Percentiles rank a stretch among this genome's conserved stretches.
Evolutionary conservation across 2,797 vertebrate genomes (phyloP).

Genomic region (Parauchenoglanis ngamensis): DNA sequence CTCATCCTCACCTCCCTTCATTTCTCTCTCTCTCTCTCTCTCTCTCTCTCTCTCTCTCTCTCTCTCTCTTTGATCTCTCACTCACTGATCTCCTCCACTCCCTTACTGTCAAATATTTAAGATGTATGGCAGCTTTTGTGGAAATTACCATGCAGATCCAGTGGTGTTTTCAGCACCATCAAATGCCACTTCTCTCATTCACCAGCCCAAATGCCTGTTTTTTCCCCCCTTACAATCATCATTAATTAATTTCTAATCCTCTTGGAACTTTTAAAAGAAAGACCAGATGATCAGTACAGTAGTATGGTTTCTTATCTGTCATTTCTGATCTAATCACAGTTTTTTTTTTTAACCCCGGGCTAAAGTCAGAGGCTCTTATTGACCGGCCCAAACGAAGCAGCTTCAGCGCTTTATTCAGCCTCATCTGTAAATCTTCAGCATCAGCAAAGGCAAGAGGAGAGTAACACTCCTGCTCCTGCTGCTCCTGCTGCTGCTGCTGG

Average conservation of each 20-base stretch:
- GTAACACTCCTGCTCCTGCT: background rate
- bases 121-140: slow-evolving; percentile 73
- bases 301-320: background rate
- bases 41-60: slow-evolving; percentile 40
- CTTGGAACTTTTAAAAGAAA: slow-evolving; percentile 22
- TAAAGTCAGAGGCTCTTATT: slow-evolving; percentile 21
- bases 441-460: slow-evolving; percentile 7
- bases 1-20: slow-evolving; percentile 37
- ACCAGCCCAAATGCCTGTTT: slow-evolving; percentile 22
- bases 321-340: slow-evolving; percentile 22
- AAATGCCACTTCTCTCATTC: slow-evolving; percentile 40
- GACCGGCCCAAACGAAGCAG: slow-evolving; percentile 3
- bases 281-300: slow-evolving; percentile 16
- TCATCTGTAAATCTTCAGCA: slow-evolving; percentile 19
- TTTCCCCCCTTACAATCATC: background rate
- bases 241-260: slow-evolving; percentile 49
- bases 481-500: slow-evolving; percentile 8
- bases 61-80: slow-evolving; percentile 70
- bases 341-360: background rate
- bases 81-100: slow-evolving; percentile 74
- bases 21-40: slow-evolving; percentile 30
- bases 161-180: slow-evolving; percentile 54
- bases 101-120: slow-evolving; percentile 78
- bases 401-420: slow-evolving; percentile 6
- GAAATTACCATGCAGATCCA: slow-evolving; percentile 72